Percentiles rank a stretch among this genome's conserved stretches.
These are phyloP conservation scores for Eciton burchellii DNA, from an alignment of 1,140 invertebrate genomes.

Conservation along the genomic window DNA sequence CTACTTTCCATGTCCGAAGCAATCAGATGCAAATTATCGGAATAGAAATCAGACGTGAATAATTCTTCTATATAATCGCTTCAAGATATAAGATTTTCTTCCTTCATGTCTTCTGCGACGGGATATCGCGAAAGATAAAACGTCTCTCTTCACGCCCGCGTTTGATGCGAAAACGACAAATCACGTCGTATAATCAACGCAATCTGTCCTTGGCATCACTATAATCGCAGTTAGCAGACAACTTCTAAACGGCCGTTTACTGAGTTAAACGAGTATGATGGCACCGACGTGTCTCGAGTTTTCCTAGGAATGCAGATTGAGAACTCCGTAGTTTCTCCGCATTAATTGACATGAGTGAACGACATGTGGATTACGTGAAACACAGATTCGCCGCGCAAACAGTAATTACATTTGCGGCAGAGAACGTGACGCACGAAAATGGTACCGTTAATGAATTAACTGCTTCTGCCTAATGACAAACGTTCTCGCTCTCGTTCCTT, in stretches of 20 bases:
- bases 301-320: slow-evolving; percentile 3
- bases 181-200: neutral
- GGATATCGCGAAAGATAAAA: neutral
- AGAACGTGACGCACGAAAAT: neutral
- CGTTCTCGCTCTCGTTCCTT: neutral
- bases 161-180: slow-evolving; percentile 23
- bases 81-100: neutral
- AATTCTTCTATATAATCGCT: neutral
- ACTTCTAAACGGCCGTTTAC: slow-evolving; percentile 28
- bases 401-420: neutral
- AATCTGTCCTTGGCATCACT: slow-evolving; percentile 17
- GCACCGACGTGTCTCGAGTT: slow-evolving; percentile 2
- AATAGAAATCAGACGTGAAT: neutral
- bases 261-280: slow-evolving; percentile 29
- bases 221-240: slow-evolving; percentile 30
- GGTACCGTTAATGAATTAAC: slow-evolving; percentile 6
- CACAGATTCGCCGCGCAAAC: neutral
- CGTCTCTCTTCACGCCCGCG: neutral
- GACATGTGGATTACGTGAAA: slow-evolving; percentile 21
- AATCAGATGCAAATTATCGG: neutral
- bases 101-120: neutral
- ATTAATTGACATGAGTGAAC: slow-evolving; percentile 34
- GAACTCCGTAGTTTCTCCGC: slow-evolving; percentile 1
- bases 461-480: neutral
- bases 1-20: neutral